Base-by-base conservation (phyloP, 2,113 vertebrate species). In the Stomatorhinus ivindoensis region DNA sequence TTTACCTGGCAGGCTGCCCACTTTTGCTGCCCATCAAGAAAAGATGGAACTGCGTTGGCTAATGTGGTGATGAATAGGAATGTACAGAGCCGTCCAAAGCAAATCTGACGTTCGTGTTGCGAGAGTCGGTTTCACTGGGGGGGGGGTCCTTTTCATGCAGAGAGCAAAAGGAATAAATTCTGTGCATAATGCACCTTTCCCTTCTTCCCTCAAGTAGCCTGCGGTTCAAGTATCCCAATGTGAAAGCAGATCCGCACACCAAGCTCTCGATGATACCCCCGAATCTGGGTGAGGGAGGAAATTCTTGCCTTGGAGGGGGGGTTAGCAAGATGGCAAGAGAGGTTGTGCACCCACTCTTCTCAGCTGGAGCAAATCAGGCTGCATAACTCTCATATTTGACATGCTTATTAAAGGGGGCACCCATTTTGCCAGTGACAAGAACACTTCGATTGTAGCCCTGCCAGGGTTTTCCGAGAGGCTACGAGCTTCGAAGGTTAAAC, bases 1-100 rank as follows among this genome's bases (percentile, higher is more conserved):
- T 96, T 95, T 97, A 96, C 96, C 96, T 97, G 96, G 96, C 96
- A 96, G 93, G 92, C 95, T 96, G 96, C 96, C 96, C 96, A 94
- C 94, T 96, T 95, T 94, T 94, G 92, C 96, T 89, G 73, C 35
- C 88, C 88, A 83, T 89, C 88, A 89, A 83, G 73, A 94, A 95
- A 95, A 94, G 95, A 95, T 95, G 94, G 95, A 94, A 96, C 94
- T 95, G 94, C 95, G 94, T 94, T 94, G 95, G 94, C 94, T 96
- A 96, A 96, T 93, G 94, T 93, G 96, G 94, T 93, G 94, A 96
- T 95, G 95, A 95, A 94, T 93, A 94, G 95, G 95, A 96, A 96
- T 95, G 95, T 92, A 92, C 93, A 94, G 94, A 94, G 92, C 94
- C 94, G 94, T 94, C 95, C 95, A 94, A 95, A 96, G 94, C 95